Evolutionary conservation across 2,113 vertebrate genomes (phyloP), one percentile per base, ranked within the genome.

Genomic region (Baryphthengus martii): DNA sequence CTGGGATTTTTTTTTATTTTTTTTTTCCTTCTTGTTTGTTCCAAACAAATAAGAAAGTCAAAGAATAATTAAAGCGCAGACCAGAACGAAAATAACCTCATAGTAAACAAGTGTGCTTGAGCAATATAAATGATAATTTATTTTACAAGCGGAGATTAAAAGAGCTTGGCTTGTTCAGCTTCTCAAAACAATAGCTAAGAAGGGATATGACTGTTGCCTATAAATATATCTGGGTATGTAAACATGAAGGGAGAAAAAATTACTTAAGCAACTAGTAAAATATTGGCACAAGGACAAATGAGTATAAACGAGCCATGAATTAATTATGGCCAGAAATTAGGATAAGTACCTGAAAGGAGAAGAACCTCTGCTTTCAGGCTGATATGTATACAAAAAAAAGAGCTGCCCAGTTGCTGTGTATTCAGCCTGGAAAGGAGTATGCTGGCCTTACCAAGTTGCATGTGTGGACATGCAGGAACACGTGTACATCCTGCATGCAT

Each of bases 111-210:
- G 70, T 53, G 56, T 95, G 77, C 81, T 91, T 85, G 21, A 91
- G 77, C 73, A 95, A 91, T 89, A 95, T 82, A 96, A 97, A 96
- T 87, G 56, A 91, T 95, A 92, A 94, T 96, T 94, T 93, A 87
- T 95, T 91, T 95, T 92, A 92, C 84, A 92, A 7, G 70, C 37
- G 78, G 66, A 95, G 80, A 89, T 95, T 96, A 94, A 89, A 92
- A 78, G 91, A 96, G 52, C 58, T 95, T 87, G 77, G 84, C 84
- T 96, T 92, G 89, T 85, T 95, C 91, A 93, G 83, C 65, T 92
- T 84, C 95, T 90, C 55, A 81, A 83, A 93, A 95, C 83, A 95
- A 90, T 66, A 83, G 53, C 76, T 90, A 63, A 84, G 95, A 87
- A 94, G 55, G 79, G 59, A 75, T 90, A 77, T 59, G 88, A 67